A percentile compares a stretch with the other conserved stretches of the same genome.
phyloP scores from a whole-genome alignment of 2,888 invertebrate species.

The Flexamia atlantica region DNA sequence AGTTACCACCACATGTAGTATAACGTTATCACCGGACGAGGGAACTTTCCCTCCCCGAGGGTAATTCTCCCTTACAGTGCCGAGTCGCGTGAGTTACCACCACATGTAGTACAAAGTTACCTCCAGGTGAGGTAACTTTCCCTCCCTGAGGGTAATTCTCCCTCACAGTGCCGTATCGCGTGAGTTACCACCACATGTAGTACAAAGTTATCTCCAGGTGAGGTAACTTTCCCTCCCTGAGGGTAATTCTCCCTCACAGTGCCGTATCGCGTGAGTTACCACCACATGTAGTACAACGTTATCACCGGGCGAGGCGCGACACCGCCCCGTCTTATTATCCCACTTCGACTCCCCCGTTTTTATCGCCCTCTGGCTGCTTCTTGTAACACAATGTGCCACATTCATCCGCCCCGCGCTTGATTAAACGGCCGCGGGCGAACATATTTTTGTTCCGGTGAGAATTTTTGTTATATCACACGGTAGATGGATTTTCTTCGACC shows the following conservation, averaged over 20 bases:
- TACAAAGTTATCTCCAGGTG: no score
- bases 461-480: not conserved
- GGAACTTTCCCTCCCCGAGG: not conserved
- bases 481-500: no score
- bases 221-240: not conserved
- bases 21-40: no score
- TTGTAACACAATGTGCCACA: slow-evolving; percentile 56
- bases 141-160: no score
- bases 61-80: not conserved
- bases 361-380: slow-evolving; percentile 45
- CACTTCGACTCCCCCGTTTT: slow-evolving; percentile 49
- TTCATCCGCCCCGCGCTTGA: slow-evolving; percentile 46
- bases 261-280: not conserved
- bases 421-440: slow-evolving; percentile 31
- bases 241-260: not conserved
- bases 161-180: no score
- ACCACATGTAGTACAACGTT: not conserved
- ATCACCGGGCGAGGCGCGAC: slow-evolving; percentile 22
- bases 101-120: no score
- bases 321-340: slow-evolving; percentile 48
- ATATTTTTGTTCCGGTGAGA: slow-evolving; percentile 6
- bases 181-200: no score
- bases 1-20: no score
- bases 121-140: no score
- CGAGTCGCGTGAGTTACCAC: no score